phyloP scores from a whole-genome alignment of 2,888 invertebrate species.

The Stenoptilia bipunctidactyla region DNA sequence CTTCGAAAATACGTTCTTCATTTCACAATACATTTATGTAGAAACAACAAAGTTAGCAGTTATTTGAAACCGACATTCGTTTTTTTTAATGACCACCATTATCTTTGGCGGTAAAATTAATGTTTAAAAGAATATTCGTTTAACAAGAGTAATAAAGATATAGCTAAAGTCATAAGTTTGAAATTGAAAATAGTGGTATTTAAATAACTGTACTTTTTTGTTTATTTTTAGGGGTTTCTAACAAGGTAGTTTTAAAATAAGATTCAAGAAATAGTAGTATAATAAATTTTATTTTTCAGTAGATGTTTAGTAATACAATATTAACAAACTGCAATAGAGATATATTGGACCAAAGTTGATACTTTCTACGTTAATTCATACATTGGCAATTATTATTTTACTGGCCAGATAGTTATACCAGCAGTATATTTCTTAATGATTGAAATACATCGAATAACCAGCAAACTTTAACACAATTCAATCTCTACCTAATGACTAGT shows the following conservation, averaged over 20 bases:
- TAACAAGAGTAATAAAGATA: not conserved
- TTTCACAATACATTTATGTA: constrained; percentile 39
- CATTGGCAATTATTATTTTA: not conserved
- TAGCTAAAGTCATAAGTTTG: too few species aligned
- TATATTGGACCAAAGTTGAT: not conserved
- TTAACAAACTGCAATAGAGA: not conserved
- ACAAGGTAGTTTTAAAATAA: too few species aligned
- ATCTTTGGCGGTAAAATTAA: not conserved
- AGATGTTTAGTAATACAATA: not conserved
- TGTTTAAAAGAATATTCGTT: not conserved
- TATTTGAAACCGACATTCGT: constrained; percentile 27
- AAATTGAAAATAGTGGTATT: too few species aligned
- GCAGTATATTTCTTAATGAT: too few species aligned
- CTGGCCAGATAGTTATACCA: not conserved
- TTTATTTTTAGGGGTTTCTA: too few species aligned
- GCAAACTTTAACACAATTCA: constrained; percentile 24
- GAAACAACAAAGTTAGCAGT: constrained; percentile 51
- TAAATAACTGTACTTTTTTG: too few species aligned
- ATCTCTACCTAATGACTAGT: constrained; percentile 65
- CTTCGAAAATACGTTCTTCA: constrained; percentile 23
- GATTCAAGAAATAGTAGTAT: not conserved
- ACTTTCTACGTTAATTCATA: not conserved
- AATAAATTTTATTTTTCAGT: not conserved
- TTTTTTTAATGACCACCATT: constrained; percentile 13
- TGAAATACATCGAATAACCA: not conserved